These are phyloP conservation scores for Sarcophilus harrisii DNA, from an alignment of 2,797 vertebrate species.

Conservation along the genomic window DNA sequence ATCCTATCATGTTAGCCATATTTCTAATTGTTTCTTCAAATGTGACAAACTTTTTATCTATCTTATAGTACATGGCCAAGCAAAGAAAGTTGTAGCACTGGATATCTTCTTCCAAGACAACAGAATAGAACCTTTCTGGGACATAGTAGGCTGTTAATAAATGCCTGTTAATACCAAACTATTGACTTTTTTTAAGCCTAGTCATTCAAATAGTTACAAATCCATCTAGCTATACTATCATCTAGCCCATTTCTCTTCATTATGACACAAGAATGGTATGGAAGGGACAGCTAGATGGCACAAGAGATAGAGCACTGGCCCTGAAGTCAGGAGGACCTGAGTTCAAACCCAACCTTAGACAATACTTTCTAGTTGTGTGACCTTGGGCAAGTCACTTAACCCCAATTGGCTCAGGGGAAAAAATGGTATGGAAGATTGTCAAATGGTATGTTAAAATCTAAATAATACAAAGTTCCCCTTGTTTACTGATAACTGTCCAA, in stretches of 20 bases:
- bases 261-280: background rate
- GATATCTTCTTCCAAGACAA: background rate
- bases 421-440: background rate
- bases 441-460: background rate
- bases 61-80: background rate
- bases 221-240: background rate
- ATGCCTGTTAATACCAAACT: background rate
- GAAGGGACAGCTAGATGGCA: background rate
- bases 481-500: background rate
- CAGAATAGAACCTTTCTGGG: background rate
- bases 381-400: too few species aligned
- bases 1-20: background rate
- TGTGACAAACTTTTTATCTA: background rate
- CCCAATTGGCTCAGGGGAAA: too few species aligned
- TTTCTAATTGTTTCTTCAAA: background rate
- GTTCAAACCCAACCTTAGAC: too few species aligned
- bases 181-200: background rate
- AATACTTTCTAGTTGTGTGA: too few species aligned
- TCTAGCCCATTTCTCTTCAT: background rate
- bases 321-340: too few species aligned
- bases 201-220: background rate
- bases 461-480: background rate
- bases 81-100: background rate
- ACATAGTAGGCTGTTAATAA: background rate
- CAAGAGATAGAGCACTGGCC: too few species aligned